A percentile compares a stretch with the other conserved stretches of the same genome.
Conservation (phyloP, 2,888 invertebrate genomes). For the Idaea biselata region DNA sequence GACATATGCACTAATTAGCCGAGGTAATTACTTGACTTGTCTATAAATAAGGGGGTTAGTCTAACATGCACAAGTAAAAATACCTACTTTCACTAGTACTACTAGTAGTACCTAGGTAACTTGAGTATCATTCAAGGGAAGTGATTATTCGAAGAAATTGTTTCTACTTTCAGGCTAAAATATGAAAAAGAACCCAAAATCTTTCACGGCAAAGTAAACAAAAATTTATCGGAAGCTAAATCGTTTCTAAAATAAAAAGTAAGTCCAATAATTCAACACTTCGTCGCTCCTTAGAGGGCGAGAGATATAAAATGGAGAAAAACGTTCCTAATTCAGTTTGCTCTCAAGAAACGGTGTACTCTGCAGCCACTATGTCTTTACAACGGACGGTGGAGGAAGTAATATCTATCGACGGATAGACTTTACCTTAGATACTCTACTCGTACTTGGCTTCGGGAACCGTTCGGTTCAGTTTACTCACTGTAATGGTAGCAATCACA, state of each 20-base stretch:
- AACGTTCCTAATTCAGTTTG: constrained; percentile 76
- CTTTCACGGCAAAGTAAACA: constrained; percentile 65
- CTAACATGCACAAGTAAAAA: no score
- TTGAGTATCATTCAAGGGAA: no score
- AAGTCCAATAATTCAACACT: constrained; percentile 76
- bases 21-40: no score
- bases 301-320: constrained; percentile 73
- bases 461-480: constrained; percentile 45
- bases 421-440: constrained; percentile 39
- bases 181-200: constrained; percentile 47
- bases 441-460: constrained; percentile 41
- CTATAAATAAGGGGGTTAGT: no score
- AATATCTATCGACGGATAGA: constrained; percentile 58
- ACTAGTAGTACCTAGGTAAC: no score
- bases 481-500: constrained; percentile 38
- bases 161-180: neutral
- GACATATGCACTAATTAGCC: no score
- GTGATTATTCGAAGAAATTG: neutral
- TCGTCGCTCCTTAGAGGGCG: constrained; percentile 64
- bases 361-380: constrained; percentile 56
- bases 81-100: no score
- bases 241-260: constrained; percentile 77
- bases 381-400: constrained; percentile 47
- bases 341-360: constrained; percentile 56
- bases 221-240: constrained; percentile 59